phyloP scores from a whole-genome alignment of 2,888 invertebrate genomes.

The Calephelis perditalis region DNA sequence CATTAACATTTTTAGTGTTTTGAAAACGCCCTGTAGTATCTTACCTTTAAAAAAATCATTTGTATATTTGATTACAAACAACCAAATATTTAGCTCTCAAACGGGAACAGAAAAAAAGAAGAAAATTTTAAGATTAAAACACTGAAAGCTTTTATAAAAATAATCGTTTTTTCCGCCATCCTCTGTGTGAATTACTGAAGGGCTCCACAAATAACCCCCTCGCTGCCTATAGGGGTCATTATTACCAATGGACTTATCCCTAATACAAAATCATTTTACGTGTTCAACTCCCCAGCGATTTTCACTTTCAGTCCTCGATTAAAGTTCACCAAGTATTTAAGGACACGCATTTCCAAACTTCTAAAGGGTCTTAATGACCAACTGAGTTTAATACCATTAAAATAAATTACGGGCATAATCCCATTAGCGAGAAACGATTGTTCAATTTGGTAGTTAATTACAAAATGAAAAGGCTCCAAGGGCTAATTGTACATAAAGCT shows the following conservation, averaged over 20 bases:
- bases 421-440: constrained; percentile 23
- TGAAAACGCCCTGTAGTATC: too few species aligned
- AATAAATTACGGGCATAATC: constrained; percentile 22
- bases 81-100: too few species aligned
- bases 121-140: too few species aligned
- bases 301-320: not conserved
- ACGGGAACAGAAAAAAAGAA: too few species aligned
- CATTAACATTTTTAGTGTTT: too few species aligned
- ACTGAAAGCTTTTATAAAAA: too few species aligned
- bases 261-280: constrained; percentile 11
- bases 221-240: constrained; percentile 3
- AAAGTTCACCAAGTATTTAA: constrained; percentile 7
- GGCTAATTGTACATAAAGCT: not conserved
- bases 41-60: too few species aligned
- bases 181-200: not conserved
- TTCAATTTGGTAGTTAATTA: constrained; percentile 24
- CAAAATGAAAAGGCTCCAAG: constrained; percentile 16
- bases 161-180: too few species aligned
- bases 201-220: not conserved
- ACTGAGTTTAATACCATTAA: constrained; percentile 20
- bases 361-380: constrained; percentile 15
- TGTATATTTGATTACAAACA: too few species aligned
- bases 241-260: constrained; percentile 10
- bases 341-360: constrained; percentile 11
- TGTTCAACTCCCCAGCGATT: constrained; percentile 7